Conservation (phyloP, 2,797 vertebrate genomes). For the Melopsittacus undulatus region DNA sequence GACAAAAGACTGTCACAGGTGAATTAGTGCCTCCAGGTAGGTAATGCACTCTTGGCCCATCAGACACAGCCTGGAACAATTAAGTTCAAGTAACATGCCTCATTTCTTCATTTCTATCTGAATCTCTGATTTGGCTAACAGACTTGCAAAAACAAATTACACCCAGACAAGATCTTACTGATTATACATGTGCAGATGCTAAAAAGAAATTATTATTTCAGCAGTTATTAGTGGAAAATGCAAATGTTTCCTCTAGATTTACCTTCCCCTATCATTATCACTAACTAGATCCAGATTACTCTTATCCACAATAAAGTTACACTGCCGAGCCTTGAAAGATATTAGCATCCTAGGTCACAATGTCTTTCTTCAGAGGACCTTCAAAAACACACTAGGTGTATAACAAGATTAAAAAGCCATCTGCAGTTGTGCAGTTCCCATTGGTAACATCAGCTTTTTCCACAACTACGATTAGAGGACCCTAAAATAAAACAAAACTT, state of each 20-base stretch:
- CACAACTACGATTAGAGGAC: background rate
- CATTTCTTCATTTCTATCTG: background rate
- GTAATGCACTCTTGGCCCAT: background rate
- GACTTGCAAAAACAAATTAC: background rate
- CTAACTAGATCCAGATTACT: background rate
- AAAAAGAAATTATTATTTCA: slow-evolving; percentile 7
- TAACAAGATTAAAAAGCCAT: background rate
- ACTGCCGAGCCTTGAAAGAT: background rate
- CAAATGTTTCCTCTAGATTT: background rate
- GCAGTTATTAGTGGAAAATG: background rate
- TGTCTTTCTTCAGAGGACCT: background rate
- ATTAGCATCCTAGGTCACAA: background rate
- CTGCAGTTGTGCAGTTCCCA: background rate
- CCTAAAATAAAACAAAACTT: background rate
- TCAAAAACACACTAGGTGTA: background rate
- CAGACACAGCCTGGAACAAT: background rate
- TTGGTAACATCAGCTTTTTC: background rate
- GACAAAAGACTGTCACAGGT: background rate
- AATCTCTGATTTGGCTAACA: slow-evolving; percentile 7
- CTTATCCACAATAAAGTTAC: background rate
- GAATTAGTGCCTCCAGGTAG: background rate
- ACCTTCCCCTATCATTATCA: background rate
- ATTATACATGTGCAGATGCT: background rate
- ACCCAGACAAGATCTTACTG: background rate
- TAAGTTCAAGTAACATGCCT: background rate